These are phyloP conservation scores for Laticauda colubrina DNA, from an alignment of 2,113 vertebrate genomes.

Conservation along the genomic window DNA sequence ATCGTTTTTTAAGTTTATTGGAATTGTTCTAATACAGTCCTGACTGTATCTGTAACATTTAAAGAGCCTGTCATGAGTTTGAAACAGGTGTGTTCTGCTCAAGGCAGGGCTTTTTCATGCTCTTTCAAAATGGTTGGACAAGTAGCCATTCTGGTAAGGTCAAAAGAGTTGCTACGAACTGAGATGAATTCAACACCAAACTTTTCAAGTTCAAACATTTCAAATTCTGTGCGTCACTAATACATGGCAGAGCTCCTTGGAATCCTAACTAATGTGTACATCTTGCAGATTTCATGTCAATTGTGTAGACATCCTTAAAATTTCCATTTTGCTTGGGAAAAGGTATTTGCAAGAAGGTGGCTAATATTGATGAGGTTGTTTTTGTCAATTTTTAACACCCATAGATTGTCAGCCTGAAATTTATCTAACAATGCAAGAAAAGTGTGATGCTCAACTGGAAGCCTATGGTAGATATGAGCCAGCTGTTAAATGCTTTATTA, in stretches of 20 bases:
- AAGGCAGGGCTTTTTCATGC: background rate
- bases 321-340: background rate
- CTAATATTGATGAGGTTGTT: conserved; percentile 62
- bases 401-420: conserved; percentile 58
- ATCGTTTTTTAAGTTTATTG: background rate
- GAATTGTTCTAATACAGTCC: background rate
- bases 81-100: background rate
- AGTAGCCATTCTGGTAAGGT: background rate
- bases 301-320: background rate
- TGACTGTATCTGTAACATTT: background rate
- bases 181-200: background rate
- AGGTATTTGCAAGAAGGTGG: background rate
- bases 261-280: background rate
- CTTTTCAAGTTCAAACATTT: background rate
- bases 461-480: conserved; percentile 30
- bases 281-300: background rate
- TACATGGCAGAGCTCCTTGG: background rate
- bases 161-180: background rate
- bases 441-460: conserved; percentile 40
- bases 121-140: background rate
- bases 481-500: conserved; percentile 49
- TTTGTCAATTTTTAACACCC: conserved; percentile 46
- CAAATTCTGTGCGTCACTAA: background rate
- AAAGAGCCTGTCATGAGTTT: background rate
- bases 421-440: conserved; percentile 42